Base-by-base conservation (phyloP, 37 sponge, comb jelly and placozoan species). In the Crambe crambe region DNA sequence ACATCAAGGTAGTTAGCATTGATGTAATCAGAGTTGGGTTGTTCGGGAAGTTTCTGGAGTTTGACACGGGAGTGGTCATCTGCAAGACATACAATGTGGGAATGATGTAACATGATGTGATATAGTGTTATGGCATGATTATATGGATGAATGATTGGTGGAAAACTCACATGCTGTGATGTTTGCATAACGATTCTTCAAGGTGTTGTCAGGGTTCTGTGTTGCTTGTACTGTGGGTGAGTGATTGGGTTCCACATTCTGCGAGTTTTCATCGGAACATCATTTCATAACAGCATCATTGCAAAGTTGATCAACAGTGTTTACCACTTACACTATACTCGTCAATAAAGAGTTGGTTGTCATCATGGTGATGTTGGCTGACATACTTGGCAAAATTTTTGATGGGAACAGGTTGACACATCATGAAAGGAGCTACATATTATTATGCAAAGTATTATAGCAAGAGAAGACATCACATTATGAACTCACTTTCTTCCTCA, bases 1-100 rank as follows among this genome's bases (percentile, higher is more conserved):
- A 96, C 97, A 85, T 96, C 95, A 34, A 96, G 30, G 37, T 70
- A 91, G 79, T 93, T 96, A 35, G 95, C 97, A 77, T 96, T 93
- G 78, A 96, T 96, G 68, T 89, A 96, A 68, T 96, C 97, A 56
- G 94, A 90, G 41, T 87, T 83, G 18, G 70, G 75, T 18, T 59
- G 73, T 26, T 78, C 92, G 23, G 80, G 84, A 26, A 78, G 58
- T 0, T 68, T 71, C 17, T 58, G 29, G 57, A 96, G 76, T 71
- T 67, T 88, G 29, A 96, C 97, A 62, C 97, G 83, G 39, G 97
- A 89, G 43, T 90, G 87, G 47, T 96, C 97, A 82, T 91, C 97
- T 96, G 56, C 3, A 41, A 76, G 2, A 59, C 15, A 62, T n/a
- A n/a, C n/a, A n/a, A n/a, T n/a, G n/a, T n/a, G n/a, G n/a, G 56